phyloP scores from a whole-genome alignment of 2,888 invertebrate species.

The Perdita meconis region DNA sequence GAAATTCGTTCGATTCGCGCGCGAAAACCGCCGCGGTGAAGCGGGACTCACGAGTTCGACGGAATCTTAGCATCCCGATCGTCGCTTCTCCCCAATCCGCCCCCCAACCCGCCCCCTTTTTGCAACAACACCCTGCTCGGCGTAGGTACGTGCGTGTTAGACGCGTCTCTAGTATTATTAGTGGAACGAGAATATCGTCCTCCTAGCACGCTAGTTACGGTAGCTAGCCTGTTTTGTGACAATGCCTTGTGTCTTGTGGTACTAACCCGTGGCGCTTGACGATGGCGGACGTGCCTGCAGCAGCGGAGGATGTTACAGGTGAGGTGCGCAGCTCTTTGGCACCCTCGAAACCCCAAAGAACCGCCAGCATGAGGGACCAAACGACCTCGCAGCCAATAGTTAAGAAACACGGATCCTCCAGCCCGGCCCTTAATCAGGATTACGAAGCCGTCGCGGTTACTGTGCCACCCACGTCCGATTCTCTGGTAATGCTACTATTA shows the following conservation, averaged over 20 bases:
- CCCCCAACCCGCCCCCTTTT: too few species aligned
- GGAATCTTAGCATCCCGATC: not conserved
- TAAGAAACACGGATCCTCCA: conserved; percentile 68
- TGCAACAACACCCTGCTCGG: conserved; percentile 15
- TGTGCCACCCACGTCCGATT: conserved; percentile 72
- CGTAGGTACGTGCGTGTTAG: conserved; percentile 24
- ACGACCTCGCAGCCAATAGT: conserved; percentile 73
- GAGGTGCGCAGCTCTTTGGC: conserved; percentile 93
- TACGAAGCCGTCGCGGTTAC: conserved; percentile 77
- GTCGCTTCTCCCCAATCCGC: conserved; percentile 16
- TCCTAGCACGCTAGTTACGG: conserved; percentile 65
- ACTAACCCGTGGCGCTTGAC: conserved; percentile 83
- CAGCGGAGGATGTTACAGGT: conserved; percentile 86
- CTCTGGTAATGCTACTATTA: conserved; percentile 72
- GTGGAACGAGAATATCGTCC: conserved; percentile 28
- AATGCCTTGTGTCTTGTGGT: conserved; percentile 83
- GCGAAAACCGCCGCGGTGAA: not conserved
- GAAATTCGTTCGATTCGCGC: not conserved
- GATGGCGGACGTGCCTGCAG: conserved; percentile 83
- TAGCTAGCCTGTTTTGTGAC: conserved; percentile 79
- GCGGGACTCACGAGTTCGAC: not conserved
- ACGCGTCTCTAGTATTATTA: conserved; percentile 30
- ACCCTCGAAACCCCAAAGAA: conserved; percentile 93
- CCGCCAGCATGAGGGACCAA: conserved; percentile 93
- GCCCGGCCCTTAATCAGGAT: conserved; percentile 60